Evolutionary conservation across 2,113 vertebrate genomes (phyloP).

Genomic region (Corythornis cristatus): DNA sequence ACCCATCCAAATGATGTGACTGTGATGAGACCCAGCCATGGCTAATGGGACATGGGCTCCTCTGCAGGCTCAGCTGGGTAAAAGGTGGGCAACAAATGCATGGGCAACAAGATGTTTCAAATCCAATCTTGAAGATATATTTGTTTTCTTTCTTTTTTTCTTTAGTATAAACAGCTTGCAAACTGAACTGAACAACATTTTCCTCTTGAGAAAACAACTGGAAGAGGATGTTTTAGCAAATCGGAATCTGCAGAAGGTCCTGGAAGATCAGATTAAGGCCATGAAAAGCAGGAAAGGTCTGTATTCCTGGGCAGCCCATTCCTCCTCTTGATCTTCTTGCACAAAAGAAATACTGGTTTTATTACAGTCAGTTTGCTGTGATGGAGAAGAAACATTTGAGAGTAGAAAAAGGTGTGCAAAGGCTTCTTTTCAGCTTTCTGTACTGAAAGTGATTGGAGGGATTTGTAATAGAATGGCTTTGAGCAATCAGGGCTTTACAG

Average conservation of each 20-base stretch:
- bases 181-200: constrained; percentile 82
- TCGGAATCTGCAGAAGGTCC: constrained; percentile 80
- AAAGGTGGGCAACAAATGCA: background rate
- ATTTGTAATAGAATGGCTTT: background rate
- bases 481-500: background rate
- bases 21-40: background rate
- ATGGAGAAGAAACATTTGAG: background rate
- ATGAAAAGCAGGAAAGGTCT: constrained; percentile 85
- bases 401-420: background rate
- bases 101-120: background rate
- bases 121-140: background rate
- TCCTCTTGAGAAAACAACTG: constrained; percentile 85
- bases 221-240: constrained; percentile 84
- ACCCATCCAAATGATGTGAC: background rate
- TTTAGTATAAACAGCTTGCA: constrained; percentile 76
- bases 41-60: background rate
- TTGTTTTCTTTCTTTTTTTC: background rate
- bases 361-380: background rate
- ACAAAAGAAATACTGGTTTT: background rate
- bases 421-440: background rate
- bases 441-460: background rate
- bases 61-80: background rate
- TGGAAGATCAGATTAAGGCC: constrained; percentile 85
- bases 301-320: background rate
- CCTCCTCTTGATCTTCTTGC: background rate